Percentiles rank a stretch among this genome's conserved stretches.
These are phyloP conservation scores for Cyclophora albipunctata DNA, from an alignment of 2,888 invertebrate species.

Conservation along the genomic window DNA sequence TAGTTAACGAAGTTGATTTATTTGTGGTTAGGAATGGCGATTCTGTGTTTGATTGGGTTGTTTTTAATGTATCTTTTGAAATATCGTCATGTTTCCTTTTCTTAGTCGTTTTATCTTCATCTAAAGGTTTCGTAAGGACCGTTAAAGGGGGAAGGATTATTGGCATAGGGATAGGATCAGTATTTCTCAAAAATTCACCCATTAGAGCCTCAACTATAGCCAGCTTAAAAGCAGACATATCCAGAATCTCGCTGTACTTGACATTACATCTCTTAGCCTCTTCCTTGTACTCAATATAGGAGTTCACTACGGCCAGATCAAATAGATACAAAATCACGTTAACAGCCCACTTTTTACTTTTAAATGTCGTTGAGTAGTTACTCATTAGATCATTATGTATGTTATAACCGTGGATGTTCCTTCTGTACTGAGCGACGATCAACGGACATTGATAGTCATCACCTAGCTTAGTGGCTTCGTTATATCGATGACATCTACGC, in stretches of 20 bases:
- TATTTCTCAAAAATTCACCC: background rate
- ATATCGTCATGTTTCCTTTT: no score
- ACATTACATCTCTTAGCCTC: conserved; percentile 6
- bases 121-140: no score
- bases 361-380: conserved; percentile 24
- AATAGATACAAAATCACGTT: conserved; percentile 24
- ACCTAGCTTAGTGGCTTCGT: conserved; percentile 6
- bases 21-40: no score
- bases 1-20: no score
- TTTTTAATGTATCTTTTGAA: no score
- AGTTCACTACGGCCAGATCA: conserved; percentile 9
- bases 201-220: conserved; percentile 15
- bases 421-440: conserved; percentile 22
- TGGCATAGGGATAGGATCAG: background rate
- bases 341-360: conserved; percentile 31
- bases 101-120: no score
- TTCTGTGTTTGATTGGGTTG: no score
- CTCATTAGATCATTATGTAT: conserved; percentile 26
- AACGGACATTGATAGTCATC: conserved; percentile 22
- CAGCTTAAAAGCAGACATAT: conserved; percentile 16
- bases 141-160: background rate
- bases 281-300: conserved; percentile 8
- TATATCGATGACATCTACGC: conserved; percentile 3
- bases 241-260: conserved; percentile 12
- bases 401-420: conserved; percentile 27